Conservation (phyloP, 2,888 invertebrate species). For the Noctua comes region DNA sequence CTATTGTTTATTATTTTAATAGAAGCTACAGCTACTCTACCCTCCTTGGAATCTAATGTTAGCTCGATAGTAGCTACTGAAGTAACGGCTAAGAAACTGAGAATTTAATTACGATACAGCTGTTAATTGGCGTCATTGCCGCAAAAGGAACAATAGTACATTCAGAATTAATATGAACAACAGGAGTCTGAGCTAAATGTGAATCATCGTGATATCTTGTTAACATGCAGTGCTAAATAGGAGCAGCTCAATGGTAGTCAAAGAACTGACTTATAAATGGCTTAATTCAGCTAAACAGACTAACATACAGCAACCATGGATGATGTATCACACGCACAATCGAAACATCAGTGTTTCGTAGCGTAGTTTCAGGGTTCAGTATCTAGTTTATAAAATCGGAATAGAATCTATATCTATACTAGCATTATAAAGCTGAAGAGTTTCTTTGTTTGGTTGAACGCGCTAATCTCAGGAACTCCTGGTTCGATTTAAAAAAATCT, state of each 20-base stretch:
- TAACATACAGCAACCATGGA: background rate
- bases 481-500: no score
- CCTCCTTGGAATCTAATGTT: constrained; percentile 14
- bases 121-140: constrained; percentile 57
- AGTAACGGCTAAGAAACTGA: constrained; percentile 24
- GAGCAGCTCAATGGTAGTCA: constrained; percentile 5
- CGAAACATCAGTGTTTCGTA: background rate
- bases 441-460: no score
- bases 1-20: constrained; percentile 38
- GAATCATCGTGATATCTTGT: constrained; percentile 39
- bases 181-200: constrained; percentile 26
- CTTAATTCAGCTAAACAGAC: background rate
- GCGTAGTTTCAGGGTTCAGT: no score
- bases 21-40: background rate
- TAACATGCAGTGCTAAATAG: constrained; percentile 19
- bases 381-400: no score
- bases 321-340: background rate
- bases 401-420: no score
- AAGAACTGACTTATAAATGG: constrained; percentile 33
- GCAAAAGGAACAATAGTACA: constrained; percentile 47
- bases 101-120: constrained; percentile 46
- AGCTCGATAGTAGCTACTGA: constrained; percentile 4
- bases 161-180: constrained; percentile 41
- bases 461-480: no score
- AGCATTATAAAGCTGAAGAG: no score